A percentile compares a stretch with the other conserved stretches of the same genome.
These are phyloP conservation scores for Sialis fuliginosa DNA, from an alignment of 2,888 invertebrate species.

Conservation along the genomic window DNA sequence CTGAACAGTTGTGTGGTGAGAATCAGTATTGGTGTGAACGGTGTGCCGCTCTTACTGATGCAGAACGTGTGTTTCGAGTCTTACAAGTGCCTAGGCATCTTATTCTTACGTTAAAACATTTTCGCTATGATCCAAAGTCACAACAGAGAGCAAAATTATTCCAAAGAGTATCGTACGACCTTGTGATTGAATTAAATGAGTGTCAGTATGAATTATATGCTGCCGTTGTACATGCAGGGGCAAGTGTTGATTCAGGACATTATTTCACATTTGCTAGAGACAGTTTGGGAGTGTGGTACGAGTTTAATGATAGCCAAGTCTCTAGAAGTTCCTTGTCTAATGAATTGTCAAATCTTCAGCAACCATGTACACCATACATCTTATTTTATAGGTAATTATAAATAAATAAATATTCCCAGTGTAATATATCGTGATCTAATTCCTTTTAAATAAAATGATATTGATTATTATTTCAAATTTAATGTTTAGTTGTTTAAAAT, in stretches of 20 bases:
- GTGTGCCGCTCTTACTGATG: slow-evolving; percentile 58
- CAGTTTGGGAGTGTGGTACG: slow-evolving; percentile 47
- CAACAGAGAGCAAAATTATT: slow-evolving; percentile 65
- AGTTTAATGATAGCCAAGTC: slow-evolving; percentile 67
- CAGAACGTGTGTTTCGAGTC: slow-evolving; percentile 49
- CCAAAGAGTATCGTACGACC: slow-evolving; percentile 30
- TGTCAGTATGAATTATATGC: slow-evolving; percentile 57
- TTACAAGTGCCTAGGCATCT: slow-evolving; percentile 59
- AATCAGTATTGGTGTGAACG: slow-evolving; percentile 68
- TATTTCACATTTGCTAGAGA: slow-evolving; percentile 71
- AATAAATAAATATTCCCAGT: too few species aligned
- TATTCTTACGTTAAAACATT: slow-evolving; percentile 65
- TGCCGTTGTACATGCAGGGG: slow-evolving; percentile 70
- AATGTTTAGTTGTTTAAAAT: too few species aligned
- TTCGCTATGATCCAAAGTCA: slow-evolving; percentile 51
- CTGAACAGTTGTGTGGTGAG: slow-evolving; percentile 61
- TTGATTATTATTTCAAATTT: too few species aligned
- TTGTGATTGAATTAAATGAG: slow-evolving; percentile 20
- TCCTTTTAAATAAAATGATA: too few species aligned
- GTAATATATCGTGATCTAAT: too few species aligned
- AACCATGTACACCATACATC: slow-evolving; percentile 68
- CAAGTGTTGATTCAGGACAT: slow-evolving; percentile 70
- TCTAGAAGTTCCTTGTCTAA: slow-evolving; percentile 32
- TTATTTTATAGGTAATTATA: slow-evolving; percentile 40
- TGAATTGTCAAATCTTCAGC: slow-evolving; percentile 41